These are phyloP conservation scores for Streptopelia turtur DNA, from an alignment of 2,797 vertebrate genomes.

Conservation along the genomic window DNA sequence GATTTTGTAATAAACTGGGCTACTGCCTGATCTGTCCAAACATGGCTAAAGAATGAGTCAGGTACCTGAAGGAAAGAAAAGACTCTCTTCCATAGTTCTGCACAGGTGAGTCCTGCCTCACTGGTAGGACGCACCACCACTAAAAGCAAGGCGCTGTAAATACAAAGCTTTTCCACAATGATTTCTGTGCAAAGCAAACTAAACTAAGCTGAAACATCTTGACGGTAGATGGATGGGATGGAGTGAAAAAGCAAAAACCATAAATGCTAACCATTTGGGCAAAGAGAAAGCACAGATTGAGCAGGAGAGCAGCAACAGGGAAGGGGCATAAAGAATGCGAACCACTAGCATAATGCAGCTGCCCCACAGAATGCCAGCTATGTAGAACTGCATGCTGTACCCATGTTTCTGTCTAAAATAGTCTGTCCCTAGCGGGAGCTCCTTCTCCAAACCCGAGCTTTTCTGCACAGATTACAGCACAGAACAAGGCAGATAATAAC, in stretches of 20 bases:
- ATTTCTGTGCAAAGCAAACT: neutral
- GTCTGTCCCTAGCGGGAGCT: neutral
- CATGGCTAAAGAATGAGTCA: neutral
- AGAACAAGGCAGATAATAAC: neutral
- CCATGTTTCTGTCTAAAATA: neutral
- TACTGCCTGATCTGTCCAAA: neutral
- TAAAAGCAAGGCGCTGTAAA: neutral
- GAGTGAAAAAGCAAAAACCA: neutral
- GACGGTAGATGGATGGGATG: neutral
- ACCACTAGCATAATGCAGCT: neutral
- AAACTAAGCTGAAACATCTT: neutral
- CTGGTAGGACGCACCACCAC: neutral
- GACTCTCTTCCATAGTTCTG: neutral
- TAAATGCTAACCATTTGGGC: fast-evolving
- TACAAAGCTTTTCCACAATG: neutral
- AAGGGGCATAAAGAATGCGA: neutral
- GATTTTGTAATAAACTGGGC: neutral
- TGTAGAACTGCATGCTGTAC: neutral
- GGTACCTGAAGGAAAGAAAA: neutral
- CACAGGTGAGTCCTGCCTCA: neutral
- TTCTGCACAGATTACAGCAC: neutral
- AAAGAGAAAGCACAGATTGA: neutral
- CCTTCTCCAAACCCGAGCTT: neutral
- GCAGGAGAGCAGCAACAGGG: neutral
- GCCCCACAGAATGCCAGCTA: neutral